Conservation (phyloP, 2,113 vertebrate species). For the Paradisaea rubra region DNA sequence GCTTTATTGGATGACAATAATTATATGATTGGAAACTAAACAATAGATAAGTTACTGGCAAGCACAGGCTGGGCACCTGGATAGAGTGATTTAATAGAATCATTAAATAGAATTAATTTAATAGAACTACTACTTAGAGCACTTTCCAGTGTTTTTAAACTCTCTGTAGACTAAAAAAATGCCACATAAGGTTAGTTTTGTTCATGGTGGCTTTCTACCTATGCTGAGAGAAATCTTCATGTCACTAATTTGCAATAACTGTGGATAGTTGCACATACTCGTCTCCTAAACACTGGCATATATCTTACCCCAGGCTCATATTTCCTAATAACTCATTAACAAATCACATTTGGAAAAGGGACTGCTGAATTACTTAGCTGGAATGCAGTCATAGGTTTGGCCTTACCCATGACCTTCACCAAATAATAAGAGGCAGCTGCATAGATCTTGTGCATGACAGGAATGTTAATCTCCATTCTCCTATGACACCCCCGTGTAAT, state of each 20-base stretch:
- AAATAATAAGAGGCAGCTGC: conserved; percentile 5
- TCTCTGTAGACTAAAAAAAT: neutral
- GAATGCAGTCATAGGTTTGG: conserved; percentile 11
- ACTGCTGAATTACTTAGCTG: neutral
- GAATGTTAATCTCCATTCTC: conserved; percentile 11
- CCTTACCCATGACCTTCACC: conserved; percentile 36
- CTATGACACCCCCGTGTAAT: neutral
- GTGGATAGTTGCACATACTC: neutral
- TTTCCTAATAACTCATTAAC: conserved; percentile 1
- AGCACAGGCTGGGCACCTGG: neutral
- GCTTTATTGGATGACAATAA: neutral
- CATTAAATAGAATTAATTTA: neutral
- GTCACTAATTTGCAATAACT: neutral
- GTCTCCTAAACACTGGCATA: neutral
- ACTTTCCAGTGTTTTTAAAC: neutral
- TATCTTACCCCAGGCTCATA: neutral
- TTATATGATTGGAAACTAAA: neutral
- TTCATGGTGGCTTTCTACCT: neutral
- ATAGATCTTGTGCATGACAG: neutral
- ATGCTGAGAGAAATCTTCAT: neutral
- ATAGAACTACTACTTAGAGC: neutral
- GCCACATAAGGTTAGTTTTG: neutral
- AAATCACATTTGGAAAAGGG: neutral
- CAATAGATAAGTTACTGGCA: neutral
- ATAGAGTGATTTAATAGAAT: neutral